A percentile compares a stretch with the other conserved stretches of the same genome.
These are phyloP conservation scores for Tapera naevia DNA, from an alignment of 2,797 vertebrate genomes.

Conservation along the genomic window DNA sequence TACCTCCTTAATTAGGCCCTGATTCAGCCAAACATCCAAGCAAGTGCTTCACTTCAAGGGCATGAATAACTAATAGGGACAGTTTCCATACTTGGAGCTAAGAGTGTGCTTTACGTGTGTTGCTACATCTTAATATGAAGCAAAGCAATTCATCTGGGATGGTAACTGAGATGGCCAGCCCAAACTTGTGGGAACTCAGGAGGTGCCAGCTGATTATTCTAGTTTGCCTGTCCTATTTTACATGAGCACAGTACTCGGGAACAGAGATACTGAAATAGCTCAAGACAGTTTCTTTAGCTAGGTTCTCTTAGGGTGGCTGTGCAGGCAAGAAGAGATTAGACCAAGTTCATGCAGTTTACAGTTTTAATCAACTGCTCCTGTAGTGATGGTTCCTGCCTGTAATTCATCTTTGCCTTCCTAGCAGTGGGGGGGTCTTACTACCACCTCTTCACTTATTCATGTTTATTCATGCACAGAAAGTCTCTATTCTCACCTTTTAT, in stretches of 20 bases:
- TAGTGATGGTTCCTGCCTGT: background rate
- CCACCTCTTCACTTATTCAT: background rate
- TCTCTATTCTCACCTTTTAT: background rate
- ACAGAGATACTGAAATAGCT: background rate
- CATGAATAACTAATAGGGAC: conserved; percentile 9
- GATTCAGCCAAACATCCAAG: conserved; percentile 37
- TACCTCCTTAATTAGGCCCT: conserved; percentile 47
- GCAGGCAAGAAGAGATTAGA: background rate
- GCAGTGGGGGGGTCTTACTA: background rate
- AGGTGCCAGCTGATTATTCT: background rate
- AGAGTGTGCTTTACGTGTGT: background rate
- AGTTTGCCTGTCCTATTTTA: background rate
- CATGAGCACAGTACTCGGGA: background rate
- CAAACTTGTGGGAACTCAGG: background rate
- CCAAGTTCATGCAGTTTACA: conserved; percentile 1
- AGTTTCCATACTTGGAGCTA: background rate
- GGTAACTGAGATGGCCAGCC: background rate
- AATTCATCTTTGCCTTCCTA: conserved; percentile 31
- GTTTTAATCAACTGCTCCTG: conserved; percentile 9
- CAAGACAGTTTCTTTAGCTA: background rate
- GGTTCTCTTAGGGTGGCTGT: background rate
- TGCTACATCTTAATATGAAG: background rate
- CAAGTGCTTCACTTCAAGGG: conserved; percentile 45
- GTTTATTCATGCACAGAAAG: conserved; percentile 43
- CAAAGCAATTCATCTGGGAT: background rate